phyloP scores from a whole-genome alignment of 2,113 vertebrate genomes.

The Forbesichthys agassizii region DNA sequence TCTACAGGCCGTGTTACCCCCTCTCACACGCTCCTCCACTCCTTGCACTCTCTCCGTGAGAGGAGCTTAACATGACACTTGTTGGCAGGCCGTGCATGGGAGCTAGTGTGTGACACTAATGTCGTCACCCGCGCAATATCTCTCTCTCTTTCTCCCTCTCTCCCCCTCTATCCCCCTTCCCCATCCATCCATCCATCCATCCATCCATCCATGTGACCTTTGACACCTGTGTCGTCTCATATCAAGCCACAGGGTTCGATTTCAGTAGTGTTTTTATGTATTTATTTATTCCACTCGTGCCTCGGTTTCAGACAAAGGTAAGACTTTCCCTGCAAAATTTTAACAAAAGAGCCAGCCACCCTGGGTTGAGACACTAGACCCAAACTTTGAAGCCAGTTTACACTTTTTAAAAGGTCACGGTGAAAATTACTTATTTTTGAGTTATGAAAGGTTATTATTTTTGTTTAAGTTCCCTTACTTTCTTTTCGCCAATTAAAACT shows the following conservation, averaged over 20 bases:
- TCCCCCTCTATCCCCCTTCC: slow-evolving; percentile 60
- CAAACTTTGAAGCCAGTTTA: slow-evolving; percentile 27
- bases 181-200: neutral
- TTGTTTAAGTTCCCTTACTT: slow-evolving; percentile 23
- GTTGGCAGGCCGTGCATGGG: slow-evolving; percentile 91
- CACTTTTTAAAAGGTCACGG: slow-evolving; percentile 30
- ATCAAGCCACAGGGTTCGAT: slow-evolving; percentile 92
- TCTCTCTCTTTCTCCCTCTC: slow-evolving; percentile 23
- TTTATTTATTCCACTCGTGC: neutral
- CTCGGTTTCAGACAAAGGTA: slow-evolving; percentile 21
- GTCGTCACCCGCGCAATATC: slow-evolving; percentile 81
- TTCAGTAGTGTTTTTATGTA: slow-evolving; percentile 72
- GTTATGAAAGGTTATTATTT: slow-evolving; percentile 11
- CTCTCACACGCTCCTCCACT: slow-evolving; percentile 28
- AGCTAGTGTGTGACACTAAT: slow-evolving; percentile 86
- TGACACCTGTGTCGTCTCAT: slow-evolving; percentile 68
- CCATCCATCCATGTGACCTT: neutral
- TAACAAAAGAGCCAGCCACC: neutral
- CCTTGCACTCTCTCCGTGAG: slow-evolving; percentile 39
- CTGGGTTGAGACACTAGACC: slow-evolving; percentile 28
- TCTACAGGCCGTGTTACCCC: slow-evolving; percentile 51
- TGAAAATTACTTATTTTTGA: slow-evolving; percentile 21
- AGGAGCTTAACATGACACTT: slow-evolving; percentile 68
- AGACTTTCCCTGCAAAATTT: slow-evolving; percentile 30
- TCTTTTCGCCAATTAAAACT: slow-evolving; percentile 73